Evolutionary conservation across 2,888 invertebrate species (phyloP), one percentile per base, ranked within the genome.

Genomic region (Oasisia sp.): DNA sequence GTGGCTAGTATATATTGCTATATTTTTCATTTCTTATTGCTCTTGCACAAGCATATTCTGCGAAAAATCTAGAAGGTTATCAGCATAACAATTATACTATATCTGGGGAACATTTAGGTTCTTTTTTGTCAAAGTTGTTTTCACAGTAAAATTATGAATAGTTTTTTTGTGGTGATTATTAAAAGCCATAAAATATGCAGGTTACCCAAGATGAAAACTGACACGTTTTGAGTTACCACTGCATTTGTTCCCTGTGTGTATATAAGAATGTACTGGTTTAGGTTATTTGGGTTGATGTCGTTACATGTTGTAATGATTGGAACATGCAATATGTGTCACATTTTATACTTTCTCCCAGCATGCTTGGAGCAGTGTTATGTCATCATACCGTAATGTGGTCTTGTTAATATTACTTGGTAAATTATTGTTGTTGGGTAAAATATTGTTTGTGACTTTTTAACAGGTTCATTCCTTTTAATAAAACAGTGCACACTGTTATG

Each of bases 401-500:
- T 74, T 74, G 74, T 74, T 74, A 50, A 74, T 74, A n/a, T 74
- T 74, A 74, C 74, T 27, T 74, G 74, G 27, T 74, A 74, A 74
- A 74, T 74, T 74, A 74, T 74, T 74, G 74, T 74, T 74, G 74
- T 27, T 74, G 74, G 74, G 74, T 74, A 74, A 74, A 74, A 74
- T 74, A 74, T 74, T 74, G 74, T 74, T 74, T 74, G 74, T 74
- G 74, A 74, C 74, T 27, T 74, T 74, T 74, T 74, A 74, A 74
- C 74, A 74, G 27, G n/a, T 74, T 74, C 74, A 74, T 74, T 74
- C 74, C 74, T 74, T 74, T 74, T 74, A 74, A 74, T 74, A 74
- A 74, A 74, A 74, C 74, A 74, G 74, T 74, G n/a, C 74, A n/a
- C 19, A n/a, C 74, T 74, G 74, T 74, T 74, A 74, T 19, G n/a